These are phyloP conservation scores for Ptychadena robeensis DNA, from an alignment of 2,797 vertebrate genomes.

Conservation along the genomic window DNA sequence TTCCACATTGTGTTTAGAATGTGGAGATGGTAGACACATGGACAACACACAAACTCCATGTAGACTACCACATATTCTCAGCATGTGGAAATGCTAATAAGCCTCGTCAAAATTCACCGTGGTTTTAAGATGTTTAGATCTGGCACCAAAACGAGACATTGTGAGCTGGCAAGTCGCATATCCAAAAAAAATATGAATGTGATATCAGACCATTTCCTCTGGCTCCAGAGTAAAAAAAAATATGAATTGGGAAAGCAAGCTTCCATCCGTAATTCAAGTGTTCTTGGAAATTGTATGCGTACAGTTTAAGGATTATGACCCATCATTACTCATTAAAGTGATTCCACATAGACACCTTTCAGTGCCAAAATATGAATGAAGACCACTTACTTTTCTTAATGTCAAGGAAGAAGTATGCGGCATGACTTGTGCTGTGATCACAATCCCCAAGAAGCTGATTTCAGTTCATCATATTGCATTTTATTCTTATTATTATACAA, in stretches of 20 bases:
- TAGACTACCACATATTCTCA: neutral
- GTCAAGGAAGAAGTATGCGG: neutral
- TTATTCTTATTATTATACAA: too few species aligned
- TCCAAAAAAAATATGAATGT: conserved; percentile 53
- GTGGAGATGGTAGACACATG: neutral
- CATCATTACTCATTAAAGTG: conserved; percentile 22
- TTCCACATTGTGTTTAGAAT: neutral
- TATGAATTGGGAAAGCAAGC: conserved; percentile 7
- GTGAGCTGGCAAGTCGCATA: conserved; percentile 39
- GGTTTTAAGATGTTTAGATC: conserved; percentile 16
- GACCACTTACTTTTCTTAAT: neutral
- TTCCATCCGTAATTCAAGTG: conserved; percentile 23
- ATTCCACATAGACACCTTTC: conserved; percentile 25
- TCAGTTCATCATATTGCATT: too few species aligned
- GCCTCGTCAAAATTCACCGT: conserved; percentile 26
- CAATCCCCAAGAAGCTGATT: neutral
- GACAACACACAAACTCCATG: neutral
- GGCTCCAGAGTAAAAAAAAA: conserved; percentile 26
- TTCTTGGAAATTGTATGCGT: conserved; percentile 43
- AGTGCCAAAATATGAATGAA: neutral
- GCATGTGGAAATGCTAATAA: conserved; percentile 25
- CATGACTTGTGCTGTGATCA: neutral
- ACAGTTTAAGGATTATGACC: conserved; percentile 18
- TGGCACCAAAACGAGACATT: conserved; percentile 56
- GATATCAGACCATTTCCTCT: conserved; percentile 52